These are phyloP conservation scores for Tragopan temminckii DNA, from an alignment of 2,797 vertebrate species.

Conservation along the genomic window DNA sequence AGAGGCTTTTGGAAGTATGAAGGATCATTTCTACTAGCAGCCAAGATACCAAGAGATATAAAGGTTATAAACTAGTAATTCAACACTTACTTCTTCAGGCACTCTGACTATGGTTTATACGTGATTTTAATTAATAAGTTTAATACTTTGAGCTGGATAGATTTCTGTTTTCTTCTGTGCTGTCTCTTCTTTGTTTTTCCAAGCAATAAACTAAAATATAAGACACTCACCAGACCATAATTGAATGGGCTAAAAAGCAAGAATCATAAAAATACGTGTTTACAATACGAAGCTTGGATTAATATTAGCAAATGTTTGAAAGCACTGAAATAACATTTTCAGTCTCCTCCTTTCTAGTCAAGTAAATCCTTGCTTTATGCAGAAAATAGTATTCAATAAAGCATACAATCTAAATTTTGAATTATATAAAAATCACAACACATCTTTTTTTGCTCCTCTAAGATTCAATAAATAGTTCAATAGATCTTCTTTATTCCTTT, in stretches of 20 bases:
- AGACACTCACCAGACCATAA: background rate
- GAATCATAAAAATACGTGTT: conserved; percentile 38
- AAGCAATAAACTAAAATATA: conserved; percentile 8
- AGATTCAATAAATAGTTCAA: conserved; percentile 67
- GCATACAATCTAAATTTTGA: conserved; percentile 54
- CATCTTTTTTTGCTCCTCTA: conserved; percentile 21
- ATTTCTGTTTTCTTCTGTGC: conserved; percentile 36
- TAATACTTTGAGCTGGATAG: background rate
- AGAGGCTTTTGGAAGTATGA: background rate
- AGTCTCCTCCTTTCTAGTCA: background rate
- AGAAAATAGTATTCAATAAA: conserved; percentile 59
- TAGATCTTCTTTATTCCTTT: conserved; percentile 66
- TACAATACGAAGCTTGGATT: conserved; percentile 1
- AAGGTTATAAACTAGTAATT: conserved; percentile 66
- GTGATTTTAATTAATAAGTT: conserved; percentile 18
- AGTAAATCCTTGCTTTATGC: conserved; percentile 52
- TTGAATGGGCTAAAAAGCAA: background rate
- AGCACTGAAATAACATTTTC: conserved; percentile 25
- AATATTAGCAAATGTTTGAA: conserved; percentile 20
- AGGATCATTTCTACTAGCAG: conserved; percentile 8
- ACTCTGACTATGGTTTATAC: background rate
- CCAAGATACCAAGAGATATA: conserved; percentile 47
- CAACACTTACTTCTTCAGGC: conserved; percentile 7
- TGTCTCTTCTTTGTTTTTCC: conserved; percentile 10
- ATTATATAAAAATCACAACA: conserved; percentile 60